Evolutionary conservation across 2,797 vertebrate genomes (phyloP).

Genomic region (Tadarida brasiliensis): DNA sequence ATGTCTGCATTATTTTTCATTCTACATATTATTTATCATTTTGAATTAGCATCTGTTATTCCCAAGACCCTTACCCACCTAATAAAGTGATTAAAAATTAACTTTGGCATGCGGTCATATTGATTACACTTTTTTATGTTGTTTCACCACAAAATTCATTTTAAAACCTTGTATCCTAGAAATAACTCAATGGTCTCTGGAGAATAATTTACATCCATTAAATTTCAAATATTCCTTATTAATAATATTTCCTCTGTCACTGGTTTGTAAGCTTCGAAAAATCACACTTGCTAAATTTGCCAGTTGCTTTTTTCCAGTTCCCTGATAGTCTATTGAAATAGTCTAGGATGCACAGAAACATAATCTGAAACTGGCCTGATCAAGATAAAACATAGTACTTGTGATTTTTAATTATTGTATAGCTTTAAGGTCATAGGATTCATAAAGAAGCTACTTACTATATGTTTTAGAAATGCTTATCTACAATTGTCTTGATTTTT

Average conservation of each 20-base stretch:
- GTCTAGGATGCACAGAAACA: background rate
- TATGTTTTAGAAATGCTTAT: background rate
- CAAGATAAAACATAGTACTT: background rate
- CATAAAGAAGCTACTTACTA: background rate
- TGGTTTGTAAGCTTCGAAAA: background rate
- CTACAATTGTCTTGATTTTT: background rate
- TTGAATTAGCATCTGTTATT: background rate
- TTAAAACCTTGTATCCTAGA: background rate
- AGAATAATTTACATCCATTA: background rate
- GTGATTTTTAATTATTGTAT: background rate
- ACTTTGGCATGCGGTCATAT: background rate
- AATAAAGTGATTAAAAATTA: slow-evolving; percentile 1
- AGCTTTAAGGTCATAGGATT: background rate
- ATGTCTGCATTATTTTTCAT: background rate
- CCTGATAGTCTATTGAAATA: background rate
- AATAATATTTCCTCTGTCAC: background rate
- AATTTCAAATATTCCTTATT: background rate
- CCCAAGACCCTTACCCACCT: background rate
- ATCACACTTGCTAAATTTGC: background rate
- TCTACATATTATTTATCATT: background rate
- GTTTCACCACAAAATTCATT: slow-evolving; percentile 28
- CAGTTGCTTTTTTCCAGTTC: background rate
- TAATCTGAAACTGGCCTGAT: background rate
- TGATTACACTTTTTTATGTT: background rate
- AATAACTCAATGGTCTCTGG: background rate